Conservation (phyloP, 2,797 vertebrate species). For the Myioborus miniatus region DNA sequence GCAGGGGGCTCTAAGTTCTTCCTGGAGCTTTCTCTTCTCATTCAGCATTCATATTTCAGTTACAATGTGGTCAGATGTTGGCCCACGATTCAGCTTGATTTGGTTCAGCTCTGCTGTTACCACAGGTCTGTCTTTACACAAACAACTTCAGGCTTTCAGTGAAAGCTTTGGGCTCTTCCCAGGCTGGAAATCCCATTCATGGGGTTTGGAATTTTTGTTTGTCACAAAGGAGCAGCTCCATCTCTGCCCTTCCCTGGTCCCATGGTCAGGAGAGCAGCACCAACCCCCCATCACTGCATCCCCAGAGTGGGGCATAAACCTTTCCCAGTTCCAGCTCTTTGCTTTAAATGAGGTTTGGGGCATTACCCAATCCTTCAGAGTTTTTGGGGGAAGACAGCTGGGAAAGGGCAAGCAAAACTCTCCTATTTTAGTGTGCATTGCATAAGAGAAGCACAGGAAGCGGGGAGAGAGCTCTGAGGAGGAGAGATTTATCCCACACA, state of each 20-base stretch:
- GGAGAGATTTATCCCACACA: constrained; percentile 62
- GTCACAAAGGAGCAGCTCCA: not conserved
- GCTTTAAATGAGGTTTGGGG: not conserved
- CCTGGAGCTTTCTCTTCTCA: not conserved
- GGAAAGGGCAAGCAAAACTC: constrained; percentile 11
- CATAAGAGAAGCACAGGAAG: constrained; percentile 62
- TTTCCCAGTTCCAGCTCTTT: not conserved
- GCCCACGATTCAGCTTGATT: not conserved
- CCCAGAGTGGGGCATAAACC: not conserved
- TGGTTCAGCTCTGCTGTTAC: not conserved
- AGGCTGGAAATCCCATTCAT: not conserved
- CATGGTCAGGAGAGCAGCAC: not conserved
- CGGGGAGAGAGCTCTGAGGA: constrained; percentile 9
- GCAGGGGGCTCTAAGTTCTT: fast-evolving
- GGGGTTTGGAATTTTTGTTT: not conserved
- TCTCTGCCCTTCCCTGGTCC: not conserved
- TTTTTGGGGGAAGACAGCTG: constrained; percentile 20
- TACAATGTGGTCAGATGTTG: not conserved
- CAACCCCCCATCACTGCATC: not conserved
- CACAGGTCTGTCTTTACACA: fast-evolving
- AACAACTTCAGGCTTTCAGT: not conserved
- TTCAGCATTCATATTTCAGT: fast-evolving
- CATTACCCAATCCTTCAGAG: not conserved
- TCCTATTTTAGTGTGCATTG: constrained; percentile 43
- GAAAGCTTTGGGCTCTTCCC: not conserved